Evolutionary conservation across 1,140 invertebrate species (phyloP).

Genomic region (Tribolium madens): DNA sequence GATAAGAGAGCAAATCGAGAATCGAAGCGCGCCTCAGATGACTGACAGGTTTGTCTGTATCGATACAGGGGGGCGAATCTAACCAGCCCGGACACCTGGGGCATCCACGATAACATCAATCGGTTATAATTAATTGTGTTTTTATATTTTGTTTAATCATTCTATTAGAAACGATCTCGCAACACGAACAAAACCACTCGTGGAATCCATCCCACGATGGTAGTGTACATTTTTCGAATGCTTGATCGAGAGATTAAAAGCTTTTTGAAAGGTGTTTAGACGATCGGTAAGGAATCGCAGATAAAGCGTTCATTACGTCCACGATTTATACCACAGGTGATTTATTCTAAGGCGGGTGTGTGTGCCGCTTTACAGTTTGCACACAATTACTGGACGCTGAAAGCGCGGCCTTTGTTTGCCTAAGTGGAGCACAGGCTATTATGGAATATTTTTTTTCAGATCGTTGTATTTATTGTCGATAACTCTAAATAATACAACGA

Average conservation of each 20-base stretch:
- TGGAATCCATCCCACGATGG: constrained; percentile 46
- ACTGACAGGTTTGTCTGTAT: constrained; percentile 56
- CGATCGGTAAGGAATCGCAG: not conserved
- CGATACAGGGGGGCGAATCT: constrained; percentile 47
- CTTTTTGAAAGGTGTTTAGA: constrained; percentile 47
- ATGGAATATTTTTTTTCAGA: constrained; percentile 7
- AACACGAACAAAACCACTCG: constrained; percentile 31
- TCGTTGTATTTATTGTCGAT: constrained; percentile 11
- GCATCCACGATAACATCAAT: constrained; percentile 62
- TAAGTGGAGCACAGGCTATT: constrained; percentile 17
- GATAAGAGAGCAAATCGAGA: constrained; percentile 48
- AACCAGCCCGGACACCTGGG: constrained; percentile 60
- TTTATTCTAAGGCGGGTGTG: constrained; percentile 5
- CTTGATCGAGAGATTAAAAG: constrained; percentile 56
- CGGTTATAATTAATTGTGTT: constrained; percentile 65
- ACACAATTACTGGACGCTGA: constrained; percentile 4
- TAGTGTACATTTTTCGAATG: constrained; percentile 58
- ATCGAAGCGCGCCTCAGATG: constrained; percentile 47
- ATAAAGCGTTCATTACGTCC: constrained; percentile 31
- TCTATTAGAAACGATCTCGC: constrained; percentile 63
- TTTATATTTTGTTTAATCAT: constrained; percentile 66
- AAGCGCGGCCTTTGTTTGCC: constrained; percentile 1
- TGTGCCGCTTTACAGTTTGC: constrained; percentile 27
- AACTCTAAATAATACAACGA: constrained; percentile 12
- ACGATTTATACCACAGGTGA: not conserved